Conservation (phyloP, 2,888 invertebrate genomes). For the Pilophorus perplexus region DNA sequence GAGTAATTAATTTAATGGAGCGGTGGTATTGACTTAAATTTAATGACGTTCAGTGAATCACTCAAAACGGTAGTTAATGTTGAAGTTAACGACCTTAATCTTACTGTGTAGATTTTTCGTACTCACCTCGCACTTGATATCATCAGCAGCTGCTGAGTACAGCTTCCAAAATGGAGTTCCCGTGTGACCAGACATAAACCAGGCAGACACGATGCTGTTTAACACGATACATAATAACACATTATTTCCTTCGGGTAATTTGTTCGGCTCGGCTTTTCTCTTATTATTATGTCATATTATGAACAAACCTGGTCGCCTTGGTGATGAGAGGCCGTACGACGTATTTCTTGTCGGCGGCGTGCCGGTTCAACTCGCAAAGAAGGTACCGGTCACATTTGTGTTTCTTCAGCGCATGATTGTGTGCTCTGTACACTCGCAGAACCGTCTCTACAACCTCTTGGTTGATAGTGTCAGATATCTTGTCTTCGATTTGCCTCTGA, state of each 20-base stretch:
- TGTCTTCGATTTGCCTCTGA: conserved; percentile 69
- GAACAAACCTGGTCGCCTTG: conserved; percentile 58
- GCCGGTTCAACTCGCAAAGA: conserved; percentile 68
- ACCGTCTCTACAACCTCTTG: conserved; percentile 79
- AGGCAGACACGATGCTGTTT: conserved; percentile 73
- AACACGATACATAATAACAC: too few species aligned
- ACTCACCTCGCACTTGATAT: conserved; percentile 70
- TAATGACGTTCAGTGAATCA: too few species aligned
- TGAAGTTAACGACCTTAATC: too few species aligned
- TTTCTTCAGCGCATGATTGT: conserved; percentile 60
- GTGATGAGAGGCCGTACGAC: conserved; percentile 70
- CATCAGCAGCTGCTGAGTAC: conserved; percentile 67
- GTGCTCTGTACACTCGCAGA: conserved; percentile 77
- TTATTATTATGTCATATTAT: not conserved
- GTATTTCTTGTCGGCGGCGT: conserved; percentile 48
- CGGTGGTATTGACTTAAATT: too few species aligned
- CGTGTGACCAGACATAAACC: conserved; percentile 71
- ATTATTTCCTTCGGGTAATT: not conserved
- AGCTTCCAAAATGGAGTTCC: conserved; percentile 76
- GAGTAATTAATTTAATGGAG: too few species aligned
- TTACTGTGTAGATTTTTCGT: too few species aligned
- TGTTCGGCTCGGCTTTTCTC: too few species aligned
- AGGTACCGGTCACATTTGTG: conserved; percentile 46
- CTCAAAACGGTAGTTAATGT: not conserved
- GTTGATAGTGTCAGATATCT: conserved; percentile 75